Conservation (phyloP, 1,140 invertebrate genomes). For the Elymnias hypermnestra region DNA sequence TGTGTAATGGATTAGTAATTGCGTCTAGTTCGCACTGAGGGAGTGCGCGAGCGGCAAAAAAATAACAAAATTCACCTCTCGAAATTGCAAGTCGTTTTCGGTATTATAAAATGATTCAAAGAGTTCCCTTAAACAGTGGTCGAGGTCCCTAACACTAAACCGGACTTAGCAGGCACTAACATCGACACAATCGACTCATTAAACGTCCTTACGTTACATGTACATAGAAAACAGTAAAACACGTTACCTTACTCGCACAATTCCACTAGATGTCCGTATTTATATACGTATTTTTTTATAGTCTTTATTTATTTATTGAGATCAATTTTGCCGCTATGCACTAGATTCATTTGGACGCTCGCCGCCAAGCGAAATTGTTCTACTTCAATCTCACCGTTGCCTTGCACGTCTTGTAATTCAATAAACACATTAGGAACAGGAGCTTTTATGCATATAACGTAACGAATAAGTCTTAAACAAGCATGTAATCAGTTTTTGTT, state of each 20-base stretch:
- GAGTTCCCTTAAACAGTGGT: slow-evolving; percentile 60
- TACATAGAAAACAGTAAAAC: slow-evolving; percentile 68
- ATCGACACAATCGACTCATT: slow-evolving; percentile 44
- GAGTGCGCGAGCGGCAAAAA: slow-evolving; percentile 3
- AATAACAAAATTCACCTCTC: slow-evolving; percentile 26
- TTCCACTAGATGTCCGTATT: slow-evolving; percentile 67
- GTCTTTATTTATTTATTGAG: slow-evolving; percentile 71
- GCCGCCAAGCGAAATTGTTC: slow-evolving; percentile 30
- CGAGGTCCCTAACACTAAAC: slow-evolving; percentile 61
- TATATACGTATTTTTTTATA: slow-evolving; percentile 38
- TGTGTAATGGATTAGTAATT: no score
- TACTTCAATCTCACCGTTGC: slow-evolving; percentile 17
- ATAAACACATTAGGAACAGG: slow-evolving; percentile 30
- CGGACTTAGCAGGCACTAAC: slow-evolving; percentile 70
- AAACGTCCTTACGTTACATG: slow-evolving; percentile 54
- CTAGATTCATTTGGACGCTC: slow-evolving; percentile 37
- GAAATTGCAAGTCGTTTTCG: slow-evolving; percentile 57
- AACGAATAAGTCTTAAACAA: not conserved
- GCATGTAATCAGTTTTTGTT: not conserved
- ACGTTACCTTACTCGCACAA: slow-evolving; percentile 62
- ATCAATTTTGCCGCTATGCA: slow-evolving; percentile 69
- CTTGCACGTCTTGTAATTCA: slow-evolving; percentile 10
- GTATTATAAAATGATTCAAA: slow-evolving; percentile 63
- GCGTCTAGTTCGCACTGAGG: slow-evolving; percentile 13
- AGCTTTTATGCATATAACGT: slow-evolving; percentile 15